Evolutionary conservation across 23 tunicate species (phyloP).

Genomic region (Oikopleura vanhoeffeni): DNA sequence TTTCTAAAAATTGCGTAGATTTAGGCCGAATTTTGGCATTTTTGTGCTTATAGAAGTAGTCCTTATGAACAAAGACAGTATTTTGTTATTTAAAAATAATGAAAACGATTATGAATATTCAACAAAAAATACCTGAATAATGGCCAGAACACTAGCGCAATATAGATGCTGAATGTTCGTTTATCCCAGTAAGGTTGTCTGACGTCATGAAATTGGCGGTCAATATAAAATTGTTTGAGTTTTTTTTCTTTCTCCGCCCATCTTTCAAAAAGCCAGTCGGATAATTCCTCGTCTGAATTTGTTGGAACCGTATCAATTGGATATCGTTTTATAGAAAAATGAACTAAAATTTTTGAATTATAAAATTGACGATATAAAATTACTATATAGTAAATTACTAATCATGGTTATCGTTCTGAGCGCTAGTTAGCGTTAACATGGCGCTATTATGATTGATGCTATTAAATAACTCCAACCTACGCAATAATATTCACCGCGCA

Average conservation of each 20-base stretch:
- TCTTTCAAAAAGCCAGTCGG: background rate
- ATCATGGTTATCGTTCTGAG: no score
- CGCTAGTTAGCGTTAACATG: no score
- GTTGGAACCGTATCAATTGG: slow-evolving; percentile 35
- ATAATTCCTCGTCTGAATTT: background rate
- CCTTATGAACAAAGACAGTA: no score
- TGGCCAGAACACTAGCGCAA: slow-evolving; percentile 9
- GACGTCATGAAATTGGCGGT: background rate
- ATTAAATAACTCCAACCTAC: no score
- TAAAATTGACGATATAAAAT: no score
- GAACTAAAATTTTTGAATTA: slow-evolving; percentile 35
- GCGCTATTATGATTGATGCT: no score
- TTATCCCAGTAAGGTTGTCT: slow-evolving; percentile 12
- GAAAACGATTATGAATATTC: background rate
- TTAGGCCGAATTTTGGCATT: no score
- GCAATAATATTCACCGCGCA: no score
- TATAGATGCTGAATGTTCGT: background rate
- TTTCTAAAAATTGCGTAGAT: no score
- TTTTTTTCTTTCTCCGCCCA: background rate
- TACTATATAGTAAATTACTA: no score
- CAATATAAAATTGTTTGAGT: background rate
- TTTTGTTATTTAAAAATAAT: no score
- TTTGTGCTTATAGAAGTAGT: no score
- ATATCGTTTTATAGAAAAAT: slow-evolving; percentile 58
- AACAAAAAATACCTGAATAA: background rate